A percentile compares a stretch with the other conserved stretches of the same genome.
phyloP scores from a whole-genome alignment of 2,888 invertebrate species.

The Caradrina kadenii region DNA sequence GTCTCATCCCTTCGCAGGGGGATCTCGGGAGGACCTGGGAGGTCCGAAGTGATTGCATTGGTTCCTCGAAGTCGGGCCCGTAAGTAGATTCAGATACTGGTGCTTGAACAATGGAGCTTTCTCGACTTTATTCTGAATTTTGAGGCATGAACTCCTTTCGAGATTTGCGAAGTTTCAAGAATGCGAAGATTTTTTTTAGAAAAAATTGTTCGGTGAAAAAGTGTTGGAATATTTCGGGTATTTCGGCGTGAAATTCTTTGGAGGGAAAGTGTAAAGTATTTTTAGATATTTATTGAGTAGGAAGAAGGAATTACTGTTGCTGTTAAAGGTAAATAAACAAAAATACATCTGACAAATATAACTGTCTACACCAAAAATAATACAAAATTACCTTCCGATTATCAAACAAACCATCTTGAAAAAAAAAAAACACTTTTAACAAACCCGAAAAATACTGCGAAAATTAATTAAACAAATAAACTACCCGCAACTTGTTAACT shows the following conservation, averaged over 20 bases:
- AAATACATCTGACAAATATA: not conserved
- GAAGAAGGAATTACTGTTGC: not conserved
- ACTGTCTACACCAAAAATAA: too few relatives aligned
- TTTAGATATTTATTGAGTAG: not conserved
- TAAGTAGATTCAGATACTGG: constrained; percentile 74
- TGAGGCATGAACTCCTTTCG: constrained; percentile 59
- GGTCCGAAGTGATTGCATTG: constrained; percentile 83
- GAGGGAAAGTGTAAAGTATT: constrained; percentile 12
- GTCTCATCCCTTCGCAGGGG: constrained; percentile 73
- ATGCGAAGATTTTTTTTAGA: constrained; percentile 47
- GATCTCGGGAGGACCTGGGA: constrained; percentile 63
- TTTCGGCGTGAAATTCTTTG: constrained; percentile 24
- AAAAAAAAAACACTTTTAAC: constrained; percentile 26
- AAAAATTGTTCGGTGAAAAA: constrained; percentile 40
- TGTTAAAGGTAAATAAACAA: constrained; percentile 5
- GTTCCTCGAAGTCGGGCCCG: constrained; percentile 70
- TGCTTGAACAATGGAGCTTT: constrained; percentile 71
- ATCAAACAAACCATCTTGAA: constrained; percentile 8
- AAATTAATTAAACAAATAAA: constrained; percentile 31
- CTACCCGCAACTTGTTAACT: constrained; percentile 28
- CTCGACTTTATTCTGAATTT: constrained; percentile 70
- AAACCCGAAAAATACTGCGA: constrained; percentile 25
- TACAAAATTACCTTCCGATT: not conserved
- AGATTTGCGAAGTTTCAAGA: constrained; percentile 60
- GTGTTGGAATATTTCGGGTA: constrained; percentile 32